Percentiles rank a stretch among this genome's conserved stretches.
phyloP scores from a whole-genome alignment of 2,888 invertebrate species.

The Oscheius myriophilus region DNA sequence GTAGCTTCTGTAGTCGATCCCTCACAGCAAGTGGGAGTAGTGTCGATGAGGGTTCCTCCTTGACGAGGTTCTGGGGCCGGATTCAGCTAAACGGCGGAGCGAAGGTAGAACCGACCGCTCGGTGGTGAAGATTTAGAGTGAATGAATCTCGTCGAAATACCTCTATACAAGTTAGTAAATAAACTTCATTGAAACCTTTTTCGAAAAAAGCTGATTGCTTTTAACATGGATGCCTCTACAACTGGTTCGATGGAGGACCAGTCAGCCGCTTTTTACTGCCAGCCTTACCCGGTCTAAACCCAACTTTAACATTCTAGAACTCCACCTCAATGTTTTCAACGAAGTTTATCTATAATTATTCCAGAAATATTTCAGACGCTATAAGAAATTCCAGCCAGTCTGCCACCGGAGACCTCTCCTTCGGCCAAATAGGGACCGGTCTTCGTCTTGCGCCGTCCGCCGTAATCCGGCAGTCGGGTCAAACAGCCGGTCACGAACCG shows the following conservation, averaged over 20 bases:
- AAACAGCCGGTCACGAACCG: constrained; percentile 30
- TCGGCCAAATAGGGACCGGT: constrained; percentile 28
- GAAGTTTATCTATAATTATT: no score
- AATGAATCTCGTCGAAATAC: no score
- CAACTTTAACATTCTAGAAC: no score
- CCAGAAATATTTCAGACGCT: no score
- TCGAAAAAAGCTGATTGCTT: constrained; percentile 63
- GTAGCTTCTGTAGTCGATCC: no score
- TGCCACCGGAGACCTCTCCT: constrained; percentile 14
- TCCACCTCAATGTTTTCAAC: no score
- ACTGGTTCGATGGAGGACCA: constrained; percentile 62
- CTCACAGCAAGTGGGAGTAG: no score
- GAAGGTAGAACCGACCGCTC: no score
- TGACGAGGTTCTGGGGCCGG: no score
- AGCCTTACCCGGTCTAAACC: constrained; percentile 44
- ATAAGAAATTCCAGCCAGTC: constrained; percentile 1
- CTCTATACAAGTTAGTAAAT: constrained; percentile 47
- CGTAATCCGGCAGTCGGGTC: constrained; percentile 15
- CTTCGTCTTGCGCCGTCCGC: constrained; percentile 7
- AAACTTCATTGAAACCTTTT: background rate
- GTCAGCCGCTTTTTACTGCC: constrained; percentile 56
- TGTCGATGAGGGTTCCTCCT: no score
- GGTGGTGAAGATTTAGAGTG: no score
- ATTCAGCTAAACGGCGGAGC: no score
- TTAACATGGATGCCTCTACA: constrained; percentile 69